Evolutionary conservation across 2,797 vertebrate genomes (phyloP).

Genomic region (Phrynocephalus forsythii): DNA sequence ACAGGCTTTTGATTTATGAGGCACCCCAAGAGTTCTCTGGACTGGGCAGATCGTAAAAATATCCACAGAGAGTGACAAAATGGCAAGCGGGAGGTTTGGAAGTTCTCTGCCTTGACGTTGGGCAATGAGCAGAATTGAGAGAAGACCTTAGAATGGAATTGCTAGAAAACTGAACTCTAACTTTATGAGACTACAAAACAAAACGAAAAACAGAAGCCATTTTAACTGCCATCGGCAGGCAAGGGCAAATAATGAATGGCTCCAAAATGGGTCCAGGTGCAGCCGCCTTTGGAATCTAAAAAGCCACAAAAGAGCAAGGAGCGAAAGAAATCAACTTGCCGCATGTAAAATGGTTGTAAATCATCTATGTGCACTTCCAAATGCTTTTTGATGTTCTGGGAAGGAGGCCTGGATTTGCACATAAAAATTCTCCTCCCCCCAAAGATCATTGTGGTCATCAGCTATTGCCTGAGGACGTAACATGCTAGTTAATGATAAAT

Average conservation of each 20-base stretch:
- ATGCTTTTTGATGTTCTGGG: neutral
- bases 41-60: neutral
- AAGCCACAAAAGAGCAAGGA: constrained; percentile 12
- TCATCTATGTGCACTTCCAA: neutral
- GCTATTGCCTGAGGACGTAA: neutral
- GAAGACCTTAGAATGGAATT: constrained; percentile 2
- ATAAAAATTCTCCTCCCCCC: neutral
- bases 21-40: neutral
- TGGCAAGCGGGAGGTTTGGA: accelerated
- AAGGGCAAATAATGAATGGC: constrained; percentile 35
- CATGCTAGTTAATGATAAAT: constrained; percentile 11
- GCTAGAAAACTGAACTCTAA: constrained; percentile 30
- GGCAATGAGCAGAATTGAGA: neutral
- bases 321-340: neutral
- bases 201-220: constrained; percentile 35
- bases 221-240: constrained; percentile 54
- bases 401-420: constrained; percentile 25
- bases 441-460: constrained; percentile 8
- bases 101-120: neutral
- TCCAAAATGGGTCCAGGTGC: constrained; percentile 27
- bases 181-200: constrained; percentile 37
- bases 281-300: accelerated
- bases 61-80: neutral
- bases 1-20: neutral
- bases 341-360: constrained; percentile 15